Evolutionary conservation across 2,797 vertebrate genomes (phyloP).

Genomic region (Microtus californicus): DNA sequence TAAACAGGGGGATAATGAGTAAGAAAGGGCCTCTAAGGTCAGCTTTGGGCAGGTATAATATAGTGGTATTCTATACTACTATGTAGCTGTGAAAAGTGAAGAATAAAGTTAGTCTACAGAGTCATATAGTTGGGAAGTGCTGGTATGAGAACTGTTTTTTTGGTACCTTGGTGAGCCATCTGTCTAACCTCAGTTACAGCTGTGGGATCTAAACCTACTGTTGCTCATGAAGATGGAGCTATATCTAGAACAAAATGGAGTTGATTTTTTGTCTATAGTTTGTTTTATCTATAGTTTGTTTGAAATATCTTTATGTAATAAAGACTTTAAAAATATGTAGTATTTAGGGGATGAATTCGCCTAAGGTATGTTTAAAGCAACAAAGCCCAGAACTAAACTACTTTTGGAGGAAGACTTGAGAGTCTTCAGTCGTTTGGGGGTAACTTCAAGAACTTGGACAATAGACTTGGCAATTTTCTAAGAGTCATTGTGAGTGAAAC

Average conservation of each 20-base stretch:
- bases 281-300: neutral
- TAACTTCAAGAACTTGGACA: neutral
- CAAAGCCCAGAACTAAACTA: neutral
- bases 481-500: neutral
- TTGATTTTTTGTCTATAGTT: slow-evolving; percentile 9
- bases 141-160: neutral
- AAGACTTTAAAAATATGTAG: neutral
- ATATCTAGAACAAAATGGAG: neutral
- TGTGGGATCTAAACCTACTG: neutral
- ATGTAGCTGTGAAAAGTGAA: neutral
- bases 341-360: neutral
- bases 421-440: neutral
- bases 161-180: neutral
- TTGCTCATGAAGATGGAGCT: neutral
- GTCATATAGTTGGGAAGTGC: neutral
- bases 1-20: neutral
- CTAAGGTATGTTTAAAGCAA: neutral
- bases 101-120: neutral
- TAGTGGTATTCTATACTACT: neutral
- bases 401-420: neutral
- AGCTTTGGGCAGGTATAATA: neutral
- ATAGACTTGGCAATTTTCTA: neutral
- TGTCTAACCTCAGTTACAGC: neutral
- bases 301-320: neutral
- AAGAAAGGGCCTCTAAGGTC: neutral